phyloP scores from a whole-genome alignment of 1,140 invertebrate species.

The Mya arenaria region DNA sequence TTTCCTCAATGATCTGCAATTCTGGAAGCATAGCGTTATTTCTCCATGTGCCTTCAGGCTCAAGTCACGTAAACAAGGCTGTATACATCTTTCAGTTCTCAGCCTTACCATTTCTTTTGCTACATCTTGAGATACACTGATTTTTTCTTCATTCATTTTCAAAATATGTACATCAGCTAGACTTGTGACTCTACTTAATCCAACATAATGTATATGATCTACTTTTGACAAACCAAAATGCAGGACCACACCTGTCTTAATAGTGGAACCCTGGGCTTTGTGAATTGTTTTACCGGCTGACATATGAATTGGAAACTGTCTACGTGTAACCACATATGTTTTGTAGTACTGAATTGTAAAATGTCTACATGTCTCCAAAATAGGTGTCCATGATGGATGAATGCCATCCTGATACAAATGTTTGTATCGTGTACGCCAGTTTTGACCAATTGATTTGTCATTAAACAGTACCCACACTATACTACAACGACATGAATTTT shows the following conservation, averaged over 20 bases:
- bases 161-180: slow-evolving; percentile 35
- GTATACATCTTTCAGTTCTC: no score
- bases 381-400: not conserved
- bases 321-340: slow-evolving; percentile 14
- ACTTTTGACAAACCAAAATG: slow-evolving; percentile 5
- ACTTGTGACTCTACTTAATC: slow-evolving; percentile 44
- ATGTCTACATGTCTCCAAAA: not conserved
- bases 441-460: slow-evolving; percentile 35
- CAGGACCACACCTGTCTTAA: slow-evolving; percentile 6
- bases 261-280: slow-evolving; percentile 27
- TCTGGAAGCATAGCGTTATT: slow-evolving; percentile 46
- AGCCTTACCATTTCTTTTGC: slow-evolving; percentile 61
- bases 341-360: slow-evolving; percentile 10
- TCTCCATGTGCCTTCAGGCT: not conserved
- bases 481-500: slow-evolving; percentile 27
- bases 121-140: slow-evolving; percentile 40
- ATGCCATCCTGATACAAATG: slow-evolving; percentile 44
- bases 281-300: slow-evolving; percentile 28
- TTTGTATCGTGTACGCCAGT: slow-evolving; percentile 48
- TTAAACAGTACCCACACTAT: slow-evolving; percentile 61
- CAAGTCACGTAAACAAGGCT: no score
- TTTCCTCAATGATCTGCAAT: slow-evolving; percentile 50
- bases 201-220: slow-evolving; percentile 54
- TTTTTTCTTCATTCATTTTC: slow-evolving; percentile 44
- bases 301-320: slow-evolving; percentile 8